Conservation (phyloP, 2,113 vertebrate genomes). For the Gasterosteus nipponicus region DNA sequence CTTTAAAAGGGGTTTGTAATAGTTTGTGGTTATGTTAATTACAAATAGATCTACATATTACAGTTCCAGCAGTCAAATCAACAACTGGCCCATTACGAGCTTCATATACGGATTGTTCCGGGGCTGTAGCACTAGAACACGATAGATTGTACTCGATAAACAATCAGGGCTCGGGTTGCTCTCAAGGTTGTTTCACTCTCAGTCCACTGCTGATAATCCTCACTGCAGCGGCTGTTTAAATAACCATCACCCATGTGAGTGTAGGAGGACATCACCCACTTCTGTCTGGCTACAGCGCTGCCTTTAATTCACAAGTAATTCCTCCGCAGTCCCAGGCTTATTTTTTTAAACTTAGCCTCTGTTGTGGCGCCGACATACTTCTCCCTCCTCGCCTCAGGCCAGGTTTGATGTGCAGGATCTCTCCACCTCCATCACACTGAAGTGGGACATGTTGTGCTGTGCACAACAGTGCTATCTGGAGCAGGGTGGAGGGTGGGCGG, state of each 20-base stretch:
- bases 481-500: constrained; percentile 1
- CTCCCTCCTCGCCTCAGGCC: constrained; percentile 40
- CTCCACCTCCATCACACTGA: constrained; percentile 46
- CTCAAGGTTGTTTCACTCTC: constrained; percentile 50
- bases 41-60: background rate
- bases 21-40: background rate
- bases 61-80: background rate
- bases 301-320: constrained; percentile 51
- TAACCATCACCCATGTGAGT: constrained; percentile 51
- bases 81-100: background rate
- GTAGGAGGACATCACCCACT: constrained; percentile 39
- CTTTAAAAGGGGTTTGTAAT: background rate
- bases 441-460: background rate
- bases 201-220: constrained; percentile 38
- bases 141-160: background rate
- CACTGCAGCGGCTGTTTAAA: constrained; percentile 59
- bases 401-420: constrained; percentile 36
- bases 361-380: constrained; percentile 35
- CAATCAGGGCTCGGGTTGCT: constrained; percentile 13
- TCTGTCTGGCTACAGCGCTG: constrained; percentile 37
- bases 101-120: background rate
- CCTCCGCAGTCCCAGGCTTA: constrained; percentile 29
- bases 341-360: constrained; percentile 37
- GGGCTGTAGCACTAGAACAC: background rate
- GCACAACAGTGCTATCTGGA: constrained; percentile 15